Base-by-base conservation (phyloP, 2,888 invertebrate genomes). In the Synanthedon tipuliformis region DNA sequence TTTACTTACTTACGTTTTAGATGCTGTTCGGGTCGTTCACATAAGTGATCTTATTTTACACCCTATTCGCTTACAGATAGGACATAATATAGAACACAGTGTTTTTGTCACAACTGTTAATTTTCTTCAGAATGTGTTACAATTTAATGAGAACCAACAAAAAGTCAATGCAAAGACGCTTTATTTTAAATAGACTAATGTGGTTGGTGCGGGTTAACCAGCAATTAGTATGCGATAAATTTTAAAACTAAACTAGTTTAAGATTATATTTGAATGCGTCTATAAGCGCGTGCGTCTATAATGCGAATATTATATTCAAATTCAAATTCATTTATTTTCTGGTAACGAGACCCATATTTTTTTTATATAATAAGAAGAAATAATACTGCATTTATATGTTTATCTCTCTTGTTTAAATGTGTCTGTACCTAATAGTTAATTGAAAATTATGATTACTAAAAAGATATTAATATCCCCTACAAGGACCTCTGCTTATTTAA, bases 81-180 rank as follows among this genome's bases (percentile, higher is more conserved):
- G n/a, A 45, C 13, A 7, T 45, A 13, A 45, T 45, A 7, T 15
- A 8, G 45, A 12, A 12, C 50, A 52, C 41, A 64, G 53, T 15
- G 40, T 50, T 34, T n/a, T 7, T 16, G 16, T 51, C 12, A 51
- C 34, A 58, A 54, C 60, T 54, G 58, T 56, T 67, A 11, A 62
- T 72, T 71, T 67, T 67, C 61, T 63, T 64, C 57, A 67, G 62
- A 68, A 70, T 62, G 68, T 61, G 60, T 59, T 66, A 66, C 62
- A 71, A 62, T 73, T 72, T 78, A 81, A 81, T 72, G 71, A 72
- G 73, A 77, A 64, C 66, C 65, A 72, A 76, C 75, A 75, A 76
- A 75, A 78, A 71, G 69, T 67, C 65, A 60, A 59, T 65, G 68
- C 65, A 64, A 69, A 73, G 65, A 63, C 73, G 63, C 64, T 64